These are phyloP conservation scores for Rhopalosiphum nymphaeae DNA, from an alignment of 2,888 invertebrate genomes.

Conservation along the genomic window DNA sequence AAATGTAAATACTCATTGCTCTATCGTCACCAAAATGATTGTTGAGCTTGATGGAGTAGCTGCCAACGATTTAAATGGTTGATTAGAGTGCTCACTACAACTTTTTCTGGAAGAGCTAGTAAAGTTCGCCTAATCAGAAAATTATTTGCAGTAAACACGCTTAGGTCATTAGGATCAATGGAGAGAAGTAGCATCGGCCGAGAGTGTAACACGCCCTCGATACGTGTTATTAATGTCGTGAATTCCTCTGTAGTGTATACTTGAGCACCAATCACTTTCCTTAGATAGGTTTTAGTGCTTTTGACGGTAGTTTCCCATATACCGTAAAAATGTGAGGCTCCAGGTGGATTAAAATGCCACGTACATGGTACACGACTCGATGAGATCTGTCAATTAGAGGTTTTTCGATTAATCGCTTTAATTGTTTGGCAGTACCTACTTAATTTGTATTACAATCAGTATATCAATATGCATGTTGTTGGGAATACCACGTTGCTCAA, in stretches of 20 bases:
- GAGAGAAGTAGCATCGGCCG: background rate
- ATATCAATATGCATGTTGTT: background rate
- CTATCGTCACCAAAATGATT: slow-evolving; percentile 67
- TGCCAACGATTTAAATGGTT: slow-evolving; percentile 66
- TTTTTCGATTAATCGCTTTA: slow-evolving; percentile 66
- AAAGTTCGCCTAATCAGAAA: slow-evolving; percentile 39
- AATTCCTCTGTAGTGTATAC: slow-evolving; percentile 2
- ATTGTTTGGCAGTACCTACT: background rate
- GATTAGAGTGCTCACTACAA: slow-evolving; percentile 49
- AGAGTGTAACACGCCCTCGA: slow-evolving; percentile 1
- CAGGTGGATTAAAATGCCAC: slow-evolving; percentile 69
- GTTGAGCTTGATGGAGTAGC: slow-evolving; percentile 63
- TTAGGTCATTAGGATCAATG: background rate
- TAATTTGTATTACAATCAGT: background rate
- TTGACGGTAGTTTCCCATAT: too few relatives aligned
- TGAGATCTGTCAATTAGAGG: background rate
- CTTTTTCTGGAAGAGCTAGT: slow-evolving; percentile 60
- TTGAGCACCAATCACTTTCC: slow-evolving; percentile 4
- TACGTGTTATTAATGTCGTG: background rate
- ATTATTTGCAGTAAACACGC: slow-evolving; percentile 18
- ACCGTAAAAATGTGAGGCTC: too few relatives aligned
- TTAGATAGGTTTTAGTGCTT: too few relatives aligned
- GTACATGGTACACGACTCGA: slow-evolving; percentile 66
- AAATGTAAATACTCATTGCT: slow-evolving; percentile 67
- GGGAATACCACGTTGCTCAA: background rate